A percentile compares a stretch with the other conserved stretches of the same genome.
Conservation (phyloP, 2,888 invertebrate genomes). For the Argyresthia albistria region DNA sequence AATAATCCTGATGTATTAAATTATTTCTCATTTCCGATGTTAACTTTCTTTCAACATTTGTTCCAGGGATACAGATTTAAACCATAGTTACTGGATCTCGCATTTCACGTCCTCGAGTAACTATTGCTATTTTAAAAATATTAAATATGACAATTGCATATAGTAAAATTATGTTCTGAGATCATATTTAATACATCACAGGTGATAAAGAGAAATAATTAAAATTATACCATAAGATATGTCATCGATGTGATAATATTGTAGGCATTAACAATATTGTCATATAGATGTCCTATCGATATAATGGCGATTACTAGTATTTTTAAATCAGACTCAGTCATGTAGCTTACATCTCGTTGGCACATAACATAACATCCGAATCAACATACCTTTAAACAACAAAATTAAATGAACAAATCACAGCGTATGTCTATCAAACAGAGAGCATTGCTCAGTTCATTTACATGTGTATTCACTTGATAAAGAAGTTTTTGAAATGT, state of each 20-base stretch:
- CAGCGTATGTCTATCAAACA: conserved; percentile 34
- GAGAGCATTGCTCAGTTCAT: conserved; percentile 10
- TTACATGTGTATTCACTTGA: no score
- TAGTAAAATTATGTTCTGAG: conserved; percentile 72
- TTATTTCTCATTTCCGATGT: conserved; percentile 39
- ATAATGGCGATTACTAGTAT: background rate
- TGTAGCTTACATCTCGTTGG: conserved; percentile 14
- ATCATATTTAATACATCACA: conserved; percentile 80
- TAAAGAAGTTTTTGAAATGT: no score
- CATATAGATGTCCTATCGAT: conserved; percentile 5
- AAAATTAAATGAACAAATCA: conserved; percentile 42
- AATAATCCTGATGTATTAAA: conserved; percentile 58
- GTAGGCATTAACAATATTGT: background rate
- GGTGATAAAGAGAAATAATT: conserved; percentile 66
- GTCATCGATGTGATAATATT: conserved; percentile 5
- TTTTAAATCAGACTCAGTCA: conserved; percentile 2
- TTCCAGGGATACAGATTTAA: conserved; percentile 35
- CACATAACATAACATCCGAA: conserved; percentile 27
- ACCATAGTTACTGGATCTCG: conserved; percentile 17
- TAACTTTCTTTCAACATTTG: background rate
- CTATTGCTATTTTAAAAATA: conserved; percentile 46
- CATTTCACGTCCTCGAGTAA: conserved; percentile 19
- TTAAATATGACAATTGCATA: conserved; percentile 66
- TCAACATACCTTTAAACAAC: conserved; percentile 35
- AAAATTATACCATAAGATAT: conserved; percentile 14